These are phyloP conservation scores for Geodia barretti DNA, from an alignment of 37 sponge, comb jelly and placozoan genomes.

Conservation along the genomic window DNA sequence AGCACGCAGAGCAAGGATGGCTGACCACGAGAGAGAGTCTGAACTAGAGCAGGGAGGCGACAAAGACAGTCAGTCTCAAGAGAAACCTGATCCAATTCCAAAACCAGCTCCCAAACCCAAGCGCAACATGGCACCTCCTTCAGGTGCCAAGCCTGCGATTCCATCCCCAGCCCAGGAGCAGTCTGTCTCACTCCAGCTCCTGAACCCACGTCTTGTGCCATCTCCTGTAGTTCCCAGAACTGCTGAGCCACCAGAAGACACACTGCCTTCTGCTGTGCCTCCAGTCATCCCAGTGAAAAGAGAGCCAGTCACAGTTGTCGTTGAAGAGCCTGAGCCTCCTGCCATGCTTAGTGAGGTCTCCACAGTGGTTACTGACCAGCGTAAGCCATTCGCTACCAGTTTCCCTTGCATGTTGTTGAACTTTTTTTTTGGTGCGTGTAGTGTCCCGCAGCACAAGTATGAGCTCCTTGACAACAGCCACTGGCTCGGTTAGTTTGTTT, in stretches of 20 bases:
- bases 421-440: conserved; percentile 9
- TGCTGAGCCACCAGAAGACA: neutral
- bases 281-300: too few relatives aligned
- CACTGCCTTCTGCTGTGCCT: neutral
- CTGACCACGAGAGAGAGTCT: neutral
- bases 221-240: too few relatives aligned
- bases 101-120: neutral
- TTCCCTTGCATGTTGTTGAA: too few relatives aligned
- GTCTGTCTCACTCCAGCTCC: neutral
- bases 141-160: neutral
- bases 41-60: neutral
- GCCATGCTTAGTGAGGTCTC: neutral
- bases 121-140: neutral
- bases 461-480: conserved; percentile 30
- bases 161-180: neutral
- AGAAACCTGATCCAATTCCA: neutral
- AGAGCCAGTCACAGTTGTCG: too few relatives aligned
- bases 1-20: conserved; percentile 6
- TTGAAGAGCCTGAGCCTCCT: too few relatives aligned
- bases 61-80: neutral
- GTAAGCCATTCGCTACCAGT: too few relatives aligned
- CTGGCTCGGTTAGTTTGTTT: conserved; percentile 34
- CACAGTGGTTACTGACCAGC: too few relatives aligned
- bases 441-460: conserved; percentile 64
- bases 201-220: neutral